These are phyloP conservation scores for Anastrepha ludens DNA, from an alignment of 1,140 invertebrate genomes.

Conservation along the genomic window DNA sequence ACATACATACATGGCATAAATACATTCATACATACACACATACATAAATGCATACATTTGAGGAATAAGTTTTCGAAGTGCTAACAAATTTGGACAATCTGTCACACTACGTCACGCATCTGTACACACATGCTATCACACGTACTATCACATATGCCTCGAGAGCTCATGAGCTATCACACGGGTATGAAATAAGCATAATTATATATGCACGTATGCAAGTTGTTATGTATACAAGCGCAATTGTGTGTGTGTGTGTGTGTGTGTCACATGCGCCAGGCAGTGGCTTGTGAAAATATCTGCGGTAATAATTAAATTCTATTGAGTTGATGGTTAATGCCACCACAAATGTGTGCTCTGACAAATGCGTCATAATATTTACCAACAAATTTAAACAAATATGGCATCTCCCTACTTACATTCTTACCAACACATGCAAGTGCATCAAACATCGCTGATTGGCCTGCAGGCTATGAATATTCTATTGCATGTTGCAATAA, in stretches of 20 bases:
- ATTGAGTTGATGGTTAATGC: not conserved
- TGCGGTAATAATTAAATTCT: conserved; percentile 31
- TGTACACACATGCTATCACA: too few relatives aligned
- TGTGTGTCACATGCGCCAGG: not conserved
- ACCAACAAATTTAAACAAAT: not conserved
- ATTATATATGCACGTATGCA: too few relatives aligned
- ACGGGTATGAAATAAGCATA: too few relatives aligned
- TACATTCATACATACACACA: not conserved
- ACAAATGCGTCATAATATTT: not conserved
- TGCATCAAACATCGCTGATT: not conserved
- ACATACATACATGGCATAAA: not conserved
- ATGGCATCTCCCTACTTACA: too few relatives aligned
- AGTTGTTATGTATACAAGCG: too few relatives aligned
- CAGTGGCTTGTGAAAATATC: not conserved
- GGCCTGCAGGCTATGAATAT: not conserved
- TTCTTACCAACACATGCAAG: not conserved
- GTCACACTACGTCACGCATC: not conserved
- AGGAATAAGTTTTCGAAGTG: too few relatives aligned
- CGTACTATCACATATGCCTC: too few relatives aligned
- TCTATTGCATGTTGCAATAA: not conserved
- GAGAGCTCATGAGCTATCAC: too few relatives aligned
- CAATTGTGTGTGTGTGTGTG: too few relatives aligned
- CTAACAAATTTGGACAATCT: too few relatives aligned
- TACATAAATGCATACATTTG: too few relatives aligned
- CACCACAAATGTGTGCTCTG: conserved; percentile 11